Evolutionary conservation across 1,140 invertebrate species (phyloP).

Genomic region (Bombus impatiens): DNA sequence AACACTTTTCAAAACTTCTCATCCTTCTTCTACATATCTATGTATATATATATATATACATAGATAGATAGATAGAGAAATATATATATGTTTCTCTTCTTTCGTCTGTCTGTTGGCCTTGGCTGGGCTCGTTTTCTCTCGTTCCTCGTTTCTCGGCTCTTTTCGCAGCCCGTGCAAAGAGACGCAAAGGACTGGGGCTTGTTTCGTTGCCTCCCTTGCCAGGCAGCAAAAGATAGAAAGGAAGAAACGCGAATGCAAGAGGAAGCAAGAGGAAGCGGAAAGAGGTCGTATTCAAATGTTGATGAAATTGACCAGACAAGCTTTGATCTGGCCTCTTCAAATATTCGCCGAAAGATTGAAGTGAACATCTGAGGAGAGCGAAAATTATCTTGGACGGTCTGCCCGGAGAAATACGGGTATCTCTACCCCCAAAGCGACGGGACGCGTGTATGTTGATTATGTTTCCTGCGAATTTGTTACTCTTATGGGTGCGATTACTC

Average conservation of each 20-base stretch:
- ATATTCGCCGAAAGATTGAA: constrained; percentile 82
- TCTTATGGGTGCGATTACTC: background rate
- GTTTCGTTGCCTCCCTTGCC: constrained; percentile 56
- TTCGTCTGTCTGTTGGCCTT: constrained; percentile 34
- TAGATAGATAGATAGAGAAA: no score
- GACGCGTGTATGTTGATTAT: background rate
- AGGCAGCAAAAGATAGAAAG: constrained; percentile 22
- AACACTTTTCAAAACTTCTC: constrained; percentile 74
- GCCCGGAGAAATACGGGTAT: constrained; percentile 43
- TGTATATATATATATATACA: no score
- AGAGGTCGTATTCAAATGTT: constrained; percentile 80
- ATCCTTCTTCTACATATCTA: constrained; percentile 9
- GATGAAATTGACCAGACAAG: constrained; percentile 83
- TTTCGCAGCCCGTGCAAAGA: constrained; percentile 66
- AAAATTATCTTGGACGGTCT: constrained; percentile 74
- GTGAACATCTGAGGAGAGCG: constrained; percentile 81
- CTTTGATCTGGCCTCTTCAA: constrained; percentile 82
- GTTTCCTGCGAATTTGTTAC: background rate
- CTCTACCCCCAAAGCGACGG: background rate
- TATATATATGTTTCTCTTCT: constrained; percentile 35
- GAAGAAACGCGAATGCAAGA: constrained; percentile 26
- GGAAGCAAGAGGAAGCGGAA: background rate
- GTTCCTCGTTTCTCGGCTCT: constrained; percentile 51
- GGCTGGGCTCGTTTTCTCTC: constrained; percentile 24
- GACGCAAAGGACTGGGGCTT: constrained; percentile 61